Evolutionary conservation across 2,797 vertebrate genomes (phyloP).

Genomic region (Dryobates pubescens): DNA sequence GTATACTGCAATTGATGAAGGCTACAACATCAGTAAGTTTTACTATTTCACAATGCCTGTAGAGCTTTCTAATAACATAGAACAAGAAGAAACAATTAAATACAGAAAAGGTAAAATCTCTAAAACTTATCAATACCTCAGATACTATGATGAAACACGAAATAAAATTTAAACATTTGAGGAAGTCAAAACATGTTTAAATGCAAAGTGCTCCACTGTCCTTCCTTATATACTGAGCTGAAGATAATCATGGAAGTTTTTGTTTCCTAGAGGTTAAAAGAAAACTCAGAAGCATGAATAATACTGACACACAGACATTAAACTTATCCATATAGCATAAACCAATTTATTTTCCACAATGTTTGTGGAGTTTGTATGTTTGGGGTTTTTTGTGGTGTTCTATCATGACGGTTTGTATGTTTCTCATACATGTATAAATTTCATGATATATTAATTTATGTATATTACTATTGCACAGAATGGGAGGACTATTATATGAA

Average conservation of each 20-base stretch:
- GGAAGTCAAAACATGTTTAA: not conserved
- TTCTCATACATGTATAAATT: not conserved
- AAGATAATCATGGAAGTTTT: not conserved
- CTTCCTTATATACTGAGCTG: not conserved
- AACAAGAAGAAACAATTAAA: not conserved
- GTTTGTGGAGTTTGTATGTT: not conserved
- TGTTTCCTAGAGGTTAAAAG: not conserved
- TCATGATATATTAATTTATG: not conserved
- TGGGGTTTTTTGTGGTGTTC: not conserved
- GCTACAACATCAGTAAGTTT: not conserved
- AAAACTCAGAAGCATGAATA: not conserved
- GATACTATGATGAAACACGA: not conserved
- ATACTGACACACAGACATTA: not conserved
- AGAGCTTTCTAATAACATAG: not conserved
- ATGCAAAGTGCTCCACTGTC: not conserved
- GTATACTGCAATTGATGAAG: not conserved
- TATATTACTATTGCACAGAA: not conserved
- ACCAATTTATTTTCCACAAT: not conserved
- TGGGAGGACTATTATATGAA: not conserved
- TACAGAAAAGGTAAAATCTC: not conserved
- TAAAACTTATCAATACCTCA: not conserved
- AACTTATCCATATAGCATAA: not conserved
- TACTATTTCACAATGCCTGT: rapidly evolving
- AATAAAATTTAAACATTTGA: not conserved
- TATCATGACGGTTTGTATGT: not conserved